Conservation (phyloP, 1,140 invertebrate genomes). For the Mamestra configurata region DNA sequence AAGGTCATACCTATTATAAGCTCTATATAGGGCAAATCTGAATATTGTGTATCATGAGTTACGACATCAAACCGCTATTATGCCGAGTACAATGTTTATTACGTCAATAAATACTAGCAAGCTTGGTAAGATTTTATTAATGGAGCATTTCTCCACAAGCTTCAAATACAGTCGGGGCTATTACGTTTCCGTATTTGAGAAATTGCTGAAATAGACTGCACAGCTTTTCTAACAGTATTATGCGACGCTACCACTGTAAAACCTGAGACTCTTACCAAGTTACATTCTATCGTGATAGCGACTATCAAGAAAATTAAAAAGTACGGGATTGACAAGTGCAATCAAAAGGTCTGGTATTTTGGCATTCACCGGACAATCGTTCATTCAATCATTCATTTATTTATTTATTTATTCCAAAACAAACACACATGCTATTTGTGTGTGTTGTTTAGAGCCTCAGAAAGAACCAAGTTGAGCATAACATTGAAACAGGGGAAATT, state of each 20-base stretch:
- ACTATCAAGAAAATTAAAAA: too few relatives aligned
- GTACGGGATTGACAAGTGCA: too few relatives aligned
- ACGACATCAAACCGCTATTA: constrained; percentile 18
- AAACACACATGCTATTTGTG: too few relatives aligned
- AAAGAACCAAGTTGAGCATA: too few relatives aligned
- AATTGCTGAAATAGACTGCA: neutral
- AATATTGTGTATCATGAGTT: constrained; percentile 38
- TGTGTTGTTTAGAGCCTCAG: too few relatives aligned
- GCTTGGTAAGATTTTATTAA: neutral
- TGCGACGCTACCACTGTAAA: neutral
- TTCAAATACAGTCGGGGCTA: neutral
- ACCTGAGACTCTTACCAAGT: too few relatives aligned
- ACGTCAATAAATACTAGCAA: constrained; percentile 17
- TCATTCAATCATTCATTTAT: too few relatives aligned
- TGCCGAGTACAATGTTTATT: constrained; percentile 15
- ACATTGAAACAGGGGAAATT: too few relatives aligned
- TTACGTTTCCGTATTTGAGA: neutral
- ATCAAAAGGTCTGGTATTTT: too few relatives aligned
- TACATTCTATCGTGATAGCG: too few relatives aligned
- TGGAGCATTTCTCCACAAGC: constrained; percentile 12
- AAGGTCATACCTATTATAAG: constrained; percentile 38
- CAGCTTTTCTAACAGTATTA: neutral
- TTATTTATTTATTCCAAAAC: too few relatives aligned
- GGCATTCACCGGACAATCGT: too few relatives aligned
- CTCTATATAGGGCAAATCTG: constrained; percentile 37